Evolutionary conservation across 2,797 vertebrate species (phyloP), one percentile per base, ranked within the genome.

Genomic region (Gambelia wislizenii): DNA sequence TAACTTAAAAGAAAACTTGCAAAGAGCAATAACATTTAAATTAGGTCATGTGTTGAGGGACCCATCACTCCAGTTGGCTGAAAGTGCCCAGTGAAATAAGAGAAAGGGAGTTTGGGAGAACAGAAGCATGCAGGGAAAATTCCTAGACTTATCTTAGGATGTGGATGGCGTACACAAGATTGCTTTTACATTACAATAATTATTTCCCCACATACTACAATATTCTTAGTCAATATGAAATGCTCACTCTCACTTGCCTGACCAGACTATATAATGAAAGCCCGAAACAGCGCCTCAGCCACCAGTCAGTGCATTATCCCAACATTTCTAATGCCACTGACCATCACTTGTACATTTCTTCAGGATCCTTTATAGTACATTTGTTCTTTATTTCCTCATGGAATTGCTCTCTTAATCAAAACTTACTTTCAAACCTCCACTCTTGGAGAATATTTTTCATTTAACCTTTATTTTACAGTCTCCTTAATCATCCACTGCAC

Each of bases 401-500:
- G 74, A 54, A 47, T 42, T 44, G 30, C 78, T 82, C 47, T 78
- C 83, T 88, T 87, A 76, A 49, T 89, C 78, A 47, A 61, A 5
- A 13, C 36, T 25, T 0, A 0, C 30, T 84, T 91, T 30, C 72
- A 88, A 61, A 81, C 36, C 39, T 88, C 78, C 83, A 14, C 0
- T 81, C 33, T 83, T 70, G 1, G 0, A 2, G 44, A 74, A 9
- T 47, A 75, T 64, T 94, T 91, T 92, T 90, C 72, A 30, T 79
- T 87, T 85, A 91, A 78, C 69, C 88, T 70, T 76, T 76, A 59
- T 87, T 89, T 91, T 69, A 39, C 7, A 4, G 0, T 44, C 86
- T 92, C 86, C 79, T 92, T 85, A 33, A 89, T 93, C 91, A 91
- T 72, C 56, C 76, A 1, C 1, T 49, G 64, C 74, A 89, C 83